phyloP scores from a whole-genome alignment of 2,113 vertebrate species.

The Bos taurus region DNA sequence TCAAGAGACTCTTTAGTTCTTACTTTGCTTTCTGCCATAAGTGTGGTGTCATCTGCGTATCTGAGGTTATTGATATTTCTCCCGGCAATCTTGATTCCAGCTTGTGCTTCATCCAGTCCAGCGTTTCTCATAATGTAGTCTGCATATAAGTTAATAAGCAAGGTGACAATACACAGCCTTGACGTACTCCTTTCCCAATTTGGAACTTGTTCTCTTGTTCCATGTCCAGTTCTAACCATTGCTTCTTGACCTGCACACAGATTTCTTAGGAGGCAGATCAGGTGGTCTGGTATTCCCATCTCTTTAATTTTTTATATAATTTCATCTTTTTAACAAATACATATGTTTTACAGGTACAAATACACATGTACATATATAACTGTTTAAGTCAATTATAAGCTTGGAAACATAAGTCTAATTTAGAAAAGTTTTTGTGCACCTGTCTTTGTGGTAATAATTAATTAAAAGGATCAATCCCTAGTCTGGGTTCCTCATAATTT shows the following conservation, averaged over 20 bases:
- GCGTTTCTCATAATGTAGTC: not conserved
- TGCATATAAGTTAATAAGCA: not conserved
- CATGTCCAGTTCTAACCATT: not conserved
- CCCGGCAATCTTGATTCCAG: not conserved
- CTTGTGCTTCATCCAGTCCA: not conserved
- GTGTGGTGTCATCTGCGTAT: not conserved
- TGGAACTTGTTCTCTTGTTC: not conserved
- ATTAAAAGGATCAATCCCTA: not conserved
- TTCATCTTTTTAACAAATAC: not conserved
- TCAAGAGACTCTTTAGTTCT: not conserved
- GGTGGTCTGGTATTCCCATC: not conserved
- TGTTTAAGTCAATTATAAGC: not conserved
- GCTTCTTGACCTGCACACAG: not conserved
- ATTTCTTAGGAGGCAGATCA: not conserved
- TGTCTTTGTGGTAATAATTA: not conserved
- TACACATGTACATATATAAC: not conserved
- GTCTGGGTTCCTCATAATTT: not conserved
- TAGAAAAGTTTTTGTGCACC: not conserved
- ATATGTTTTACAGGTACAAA: not conserved
- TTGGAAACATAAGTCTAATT: not conserved
- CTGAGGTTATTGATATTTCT: not conserved
- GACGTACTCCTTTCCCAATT: not conserved
- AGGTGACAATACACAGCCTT: not conserved
- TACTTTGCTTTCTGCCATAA: not conserved
- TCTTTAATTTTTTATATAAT: not conserved